These are phyloP conservation scores for Schmidtea mediterranea DNA, from an alignment of 1,140 invertebrate species.

Conservation along the genomic window DNA sequence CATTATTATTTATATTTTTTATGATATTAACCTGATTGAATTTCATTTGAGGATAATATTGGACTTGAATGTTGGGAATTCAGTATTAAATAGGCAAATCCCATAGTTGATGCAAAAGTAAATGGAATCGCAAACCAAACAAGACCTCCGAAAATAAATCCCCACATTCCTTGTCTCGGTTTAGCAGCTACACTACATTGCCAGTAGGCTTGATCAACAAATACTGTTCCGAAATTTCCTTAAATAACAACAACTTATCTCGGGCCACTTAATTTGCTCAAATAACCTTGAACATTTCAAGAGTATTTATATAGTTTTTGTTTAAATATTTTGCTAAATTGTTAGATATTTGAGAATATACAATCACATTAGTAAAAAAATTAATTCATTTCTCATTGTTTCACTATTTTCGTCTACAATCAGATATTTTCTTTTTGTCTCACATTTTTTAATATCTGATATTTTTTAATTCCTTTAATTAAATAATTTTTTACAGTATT, in stretches of 20 bases:
- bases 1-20: too few relatives aligned
- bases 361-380: too few relatives aligned
- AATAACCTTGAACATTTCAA: slow-evolving; percentile 3
- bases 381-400: too few relatives aligned
- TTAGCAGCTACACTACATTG: slow-evolving; percentile 24
- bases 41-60: slow-evolving; percentile 13
- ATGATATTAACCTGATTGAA: slow-evolving; percentile 14
- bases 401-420: too few relatives aligned
- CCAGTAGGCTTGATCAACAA: slow-evolving; percentile 28
- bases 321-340: too few relatives aligned
- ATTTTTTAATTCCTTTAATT: too few relatives aligned
- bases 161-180: slow-evolving; percentile 21
- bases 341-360: too few relatives aligned
- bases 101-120: slow-evolving; percentile 23
- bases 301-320: too few relatives aligned
- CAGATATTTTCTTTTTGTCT: too few relatives aligned
- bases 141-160: slow-evolving; percentile 23
- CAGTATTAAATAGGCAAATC: slow-evolving; percentile 21
- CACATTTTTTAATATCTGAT: too few relatives aligned
- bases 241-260: slow-evolving; percentile 1
- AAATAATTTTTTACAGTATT: too few relatives aligned
- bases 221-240: slow-evolving; percentile 28
- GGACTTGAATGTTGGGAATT: slow-evolving; percentile 13
- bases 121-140: slow-evolving; percentile 28
- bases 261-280: background rate